Evolutionary conservation across 2,797 vertebrate species (phyloP).

Genomic region (Yasuhikotakia modesta): DNA sequence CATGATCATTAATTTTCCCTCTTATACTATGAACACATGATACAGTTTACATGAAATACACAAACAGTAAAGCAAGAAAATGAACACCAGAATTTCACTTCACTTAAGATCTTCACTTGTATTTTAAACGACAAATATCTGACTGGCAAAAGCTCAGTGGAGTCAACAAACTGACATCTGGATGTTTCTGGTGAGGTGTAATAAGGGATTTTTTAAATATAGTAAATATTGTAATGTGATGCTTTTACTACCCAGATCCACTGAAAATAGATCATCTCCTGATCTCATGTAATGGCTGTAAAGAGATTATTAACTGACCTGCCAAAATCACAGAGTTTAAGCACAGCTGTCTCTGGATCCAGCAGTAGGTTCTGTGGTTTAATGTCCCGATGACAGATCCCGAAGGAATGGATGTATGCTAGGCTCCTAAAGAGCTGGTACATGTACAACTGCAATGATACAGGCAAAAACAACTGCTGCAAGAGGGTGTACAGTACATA

Average conservation of each 20-base stretch:
- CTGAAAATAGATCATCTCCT: neutral
- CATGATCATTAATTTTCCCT: neutral
- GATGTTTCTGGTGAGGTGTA: slow-evolving; percentile 13
- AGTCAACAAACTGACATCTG: slow-evolving; percentile 28
- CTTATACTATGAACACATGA: neutral
- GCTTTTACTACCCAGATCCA: slow-evolving; percentile 25
- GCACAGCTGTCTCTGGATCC: slow-evolving; percentile 97
- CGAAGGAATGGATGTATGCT: slow-evolving; percentile 99
- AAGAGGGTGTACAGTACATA: neutral
- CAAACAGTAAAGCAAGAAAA: neutral
- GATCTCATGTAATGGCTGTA: slow-evolving; percentile 16
- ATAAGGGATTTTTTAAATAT: slow-evolving; percentile 19
- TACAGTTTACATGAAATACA: neutral
- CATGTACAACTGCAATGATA: slow-evolving; percentile 90
- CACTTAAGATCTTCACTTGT: neutral
- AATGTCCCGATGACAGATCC: slow-evolving; percentile 99
- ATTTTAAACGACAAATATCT: neutral
- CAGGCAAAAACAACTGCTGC: slow-evolving; percentile 23
- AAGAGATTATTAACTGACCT: slow-evolving; percentile 79
- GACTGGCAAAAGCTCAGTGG: neutral
- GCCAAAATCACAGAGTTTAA: slow-evolving; percentile 98
- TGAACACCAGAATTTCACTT: neutral
- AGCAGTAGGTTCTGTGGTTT: slow-evolving; percentile 99
- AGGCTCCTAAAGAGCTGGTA: slow-evolving; percentile 99
- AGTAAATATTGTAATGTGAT: slow-evolving; percentile 26